Evolutionary conservation across 2,797 vertebrate genomes (phyloP), one percentile per base, ranked within the genome.

Genomic region (Danio tinwini): DNA sequence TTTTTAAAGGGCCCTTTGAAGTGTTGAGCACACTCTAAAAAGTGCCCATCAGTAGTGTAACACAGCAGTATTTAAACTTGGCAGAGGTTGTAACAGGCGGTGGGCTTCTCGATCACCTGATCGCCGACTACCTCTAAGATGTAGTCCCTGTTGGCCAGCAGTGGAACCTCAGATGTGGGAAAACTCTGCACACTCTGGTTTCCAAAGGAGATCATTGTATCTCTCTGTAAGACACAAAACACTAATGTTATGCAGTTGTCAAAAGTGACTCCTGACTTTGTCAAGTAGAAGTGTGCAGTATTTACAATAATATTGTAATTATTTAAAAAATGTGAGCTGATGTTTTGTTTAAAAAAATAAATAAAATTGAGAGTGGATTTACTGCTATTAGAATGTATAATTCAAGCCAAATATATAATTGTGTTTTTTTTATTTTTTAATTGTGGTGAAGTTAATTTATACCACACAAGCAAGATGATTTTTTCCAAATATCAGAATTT

Each of bases 111-210:
- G 0, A 90, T 14, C 76, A 93, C 83, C 0, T 44, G 88, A 17
- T 95, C 94, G 5, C 95, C 94, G 0, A 90, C 88, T 81, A 95
- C 93, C 79, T 95, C 95, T 6, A 88, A 94, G 55, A 95, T 86
- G 0, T 89, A 93, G 45, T 94, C 94, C 42, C 93, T 94, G 83
- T 88, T 92, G 11, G 90, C 70, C n/a, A 91, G 87, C 5, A 93
- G 89, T 2, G 93, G 92, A 5, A 88, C 42, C 16, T 94, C 94
- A 0, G 86, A 91, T 76, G 92, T 21, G 6, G 94, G 86, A 72
- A 92, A 84, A 13, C 86, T 89, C 47, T 76, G 82, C 11, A 83
- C 56, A 9, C 93, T 94, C 42, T 92, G 92, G 0, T 86, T 87
- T 12, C 89, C 90, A 19, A 88, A 91, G 40, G 85, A 93, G 56